Base-by-base conservation (phyloP, 2,888 invertebrate species). In the Meganola albula region DNA sequence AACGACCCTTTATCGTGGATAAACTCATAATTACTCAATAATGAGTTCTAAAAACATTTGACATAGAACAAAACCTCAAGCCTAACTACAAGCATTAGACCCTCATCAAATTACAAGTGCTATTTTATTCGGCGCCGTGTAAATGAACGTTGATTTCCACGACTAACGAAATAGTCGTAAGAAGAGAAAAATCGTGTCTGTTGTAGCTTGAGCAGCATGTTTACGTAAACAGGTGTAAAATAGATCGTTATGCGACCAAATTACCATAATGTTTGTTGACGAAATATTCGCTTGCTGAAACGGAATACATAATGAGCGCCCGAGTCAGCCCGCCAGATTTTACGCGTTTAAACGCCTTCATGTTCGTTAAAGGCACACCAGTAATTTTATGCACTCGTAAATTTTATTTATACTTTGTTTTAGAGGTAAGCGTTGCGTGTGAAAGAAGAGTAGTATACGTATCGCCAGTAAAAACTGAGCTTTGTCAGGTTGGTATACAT, bases 251-350 rank as follows among this genome's bases (percentile, higher is more conserved):
- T 71, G 69, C 65, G 72, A 65, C 63, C 58, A 61, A 67, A 82
- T 82, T 82, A 79, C 66, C 82, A 82, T 82, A 80, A 79, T 77
- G 77, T 80, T 79, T 77, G 77, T 74, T 75, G 77, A 77, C 75
- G 74, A 78, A 80, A 79, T 80, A 77, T 79, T 77, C 75, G 73
- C 76, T 64, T 63, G 61, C 57, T 61, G 58, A 70, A 75, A 71
- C 72, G 58, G 77, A 79, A 78, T 79, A 76, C 67, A 64, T 76
- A 78, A 79, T 76, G 74, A 74, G 72, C 54, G 53, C 61, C 58
- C 65, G 68, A 71, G 56, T 66, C 69, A 63, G 63, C 58, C 53
- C 48, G 51, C 62, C 70, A 72, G 74, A 74, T 72, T 74, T 67
- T 62, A 63, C 63, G 62, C 67, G 64, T 64, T 65, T 71, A 71